phyloP scores from a whole-genome alignment of 2,113 vertebrate genomes.

The Erpornis zantholeuca region DNA sequence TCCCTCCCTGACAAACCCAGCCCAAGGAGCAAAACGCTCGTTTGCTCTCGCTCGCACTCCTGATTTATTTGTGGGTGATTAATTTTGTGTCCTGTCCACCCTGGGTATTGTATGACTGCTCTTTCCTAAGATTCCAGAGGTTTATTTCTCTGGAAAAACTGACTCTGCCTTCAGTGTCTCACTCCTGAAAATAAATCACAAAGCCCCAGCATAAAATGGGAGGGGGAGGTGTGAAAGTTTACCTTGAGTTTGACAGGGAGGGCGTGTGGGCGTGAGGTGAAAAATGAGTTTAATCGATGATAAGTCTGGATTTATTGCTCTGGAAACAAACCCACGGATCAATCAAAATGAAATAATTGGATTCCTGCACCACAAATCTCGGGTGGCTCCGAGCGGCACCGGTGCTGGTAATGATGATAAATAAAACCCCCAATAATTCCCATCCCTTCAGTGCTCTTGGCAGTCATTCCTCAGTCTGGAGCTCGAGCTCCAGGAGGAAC shows the following conservation, averaged over 20 bases:
- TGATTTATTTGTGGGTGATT: constrained; percentile 20
- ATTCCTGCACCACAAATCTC: background rate
- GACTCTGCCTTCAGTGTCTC: background rate
- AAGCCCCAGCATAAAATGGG: background rate
- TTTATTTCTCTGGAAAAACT: constrained; percentile 38
- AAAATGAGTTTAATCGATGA: background rate
- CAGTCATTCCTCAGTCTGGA: background rate
- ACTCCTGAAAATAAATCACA: constrained; percentile 25
- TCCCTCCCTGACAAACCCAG: background rate
- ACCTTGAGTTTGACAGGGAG: constrained; percentile 10
- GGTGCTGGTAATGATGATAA: background rate
- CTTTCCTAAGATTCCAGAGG: background rate
- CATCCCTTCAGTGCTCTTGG: background rate
- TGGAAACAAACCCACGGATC: background rate
- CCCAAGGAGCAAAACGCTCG: background rate
- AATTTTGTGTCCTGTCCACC: constrained; percentile 7
- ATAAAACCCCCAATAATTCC: background rate
- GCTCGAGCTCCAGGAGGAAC: background rate
- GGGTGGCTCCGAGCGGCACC: background rate
- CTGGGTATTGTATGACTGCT: background rate
- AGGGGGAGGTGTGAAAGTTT: constrained; percentile 24
- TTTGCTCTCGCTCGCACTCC: background rate
- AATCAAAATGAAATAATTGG: background rate
- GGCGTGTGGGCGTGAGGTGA: background rate
- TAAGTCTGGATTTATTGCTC: background rate